Conservation (phyloP, 35 echinoderm and acorn worm species). For the Acanthaster planci region DNA sequence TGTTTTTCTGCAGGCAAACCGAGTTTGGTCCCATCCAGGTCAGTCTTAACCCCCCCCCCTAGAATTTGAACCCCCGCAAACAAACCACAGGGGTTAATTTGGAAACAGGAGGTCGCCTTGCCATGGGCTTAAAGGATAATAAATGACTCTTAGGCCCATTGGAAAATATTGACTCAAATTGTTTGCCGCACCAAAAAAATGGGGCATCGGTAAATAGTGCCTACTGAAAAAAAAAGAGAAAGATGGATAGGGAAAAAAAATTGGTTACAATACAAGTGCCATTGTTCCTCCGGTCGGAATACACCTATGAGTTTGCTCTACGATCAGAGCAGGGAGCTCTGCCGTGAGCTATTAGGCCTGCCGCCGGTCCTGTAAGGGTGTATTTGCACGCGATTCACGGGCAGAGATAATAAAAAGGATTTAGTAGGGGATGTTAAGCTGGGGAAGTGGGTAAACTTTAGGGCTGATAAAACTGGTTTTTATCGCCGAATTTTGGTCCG, state of each 20-base stretch:
- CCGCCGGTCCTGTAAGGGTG: background rate
- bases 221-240: no score
- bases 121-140: background rate
- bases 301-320: background rate
- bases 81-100: constrained; percentile 24
- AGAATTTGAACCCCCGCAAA: constrained; percentile 19
- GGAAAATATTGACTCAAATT: constrained; percentile 25
- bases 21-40: no score
- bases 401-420: constrained; percentile 3
- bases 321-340: no score
- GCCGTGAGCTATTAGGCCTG: background rate
- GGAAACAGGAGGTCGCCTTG: constrained; percentile 1
- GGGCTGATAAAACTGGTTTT: background rate
- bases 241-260: background rate
- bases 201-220: constrained; percentile 14
- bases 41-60: background rate
- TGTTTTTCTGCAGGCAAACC: no score
- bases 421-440: constrained; percentile 21
- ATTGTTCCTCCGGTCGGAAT: background rate
- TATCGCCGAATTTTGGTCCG: background rate
- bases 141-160: background rate
- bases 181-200: background rate
- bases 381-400: background rate
- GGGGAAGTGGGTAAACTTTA: background rate
- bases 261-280: background rate